Base-by-base conservation (phyloP, 64 coral and sea anemone species). In the Dendronephthya gigantea region DNA sequence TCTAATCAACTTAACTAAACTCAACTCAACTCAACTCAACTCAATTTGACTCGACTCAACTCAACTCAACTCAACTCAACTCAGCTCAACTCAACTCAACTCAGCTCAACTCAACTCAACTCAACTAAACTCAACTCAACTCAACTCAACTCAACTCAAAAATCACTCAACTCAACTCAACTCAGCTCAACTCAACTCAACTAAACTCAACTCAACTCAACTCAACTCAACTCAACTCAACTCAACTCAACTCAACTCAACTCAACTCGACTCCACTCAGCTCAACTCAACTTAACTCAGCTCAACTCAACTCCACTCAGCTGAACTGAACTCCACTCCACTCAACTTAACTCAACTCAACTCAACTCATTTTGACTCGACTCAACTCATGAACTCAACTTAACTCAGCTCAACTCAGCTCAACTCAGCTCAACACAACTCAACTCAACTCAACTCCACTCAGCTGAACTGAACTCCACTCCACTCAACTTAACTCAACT, bases 191-290 rank as follows among this genome's bases (percentile, higher is more conserved):
- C 30, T 70, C 23, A 70, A n/a, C 23, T 70, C 66, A 70, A n/a
- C 66, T 70, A 9, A 70, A 70, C 66, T 70, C 66, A 70, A 70
- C 66, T 70, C 23, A 9, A 15, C 23, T 70, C 66, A 9, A 70
- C 23, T 70, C 66, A 70, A 31, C 66, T 70, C 23, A 9, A 70
- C 66, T 70, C 23, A 70, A n/a, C 66, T 70, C 66, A 70, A 70
- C 23, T 70, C 23, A 70, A 70, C 66, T 70, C 66, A 70, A 70
- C 66, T 70, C 66, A 70, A n/a, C 23, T 70, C 23, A 70, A 70
- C 23, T n/a, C 23, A 70, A 70, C 66, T 70, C 66, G 27, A 70
- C 66, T 70, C 66, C 19, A 9, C 66, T 70, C 66, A 15, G 27
- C 23, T 70, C 66, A 70, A 70, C 66, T 22, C 23, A 9, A 70